Percentiles rank a stretch among this genome's conserved stretches.
These are phyloP conservation scores for Volucella inflata DNA, from an alignment of 2,888 invertebrate genomes.

Conservation along the genomic window DNA sequence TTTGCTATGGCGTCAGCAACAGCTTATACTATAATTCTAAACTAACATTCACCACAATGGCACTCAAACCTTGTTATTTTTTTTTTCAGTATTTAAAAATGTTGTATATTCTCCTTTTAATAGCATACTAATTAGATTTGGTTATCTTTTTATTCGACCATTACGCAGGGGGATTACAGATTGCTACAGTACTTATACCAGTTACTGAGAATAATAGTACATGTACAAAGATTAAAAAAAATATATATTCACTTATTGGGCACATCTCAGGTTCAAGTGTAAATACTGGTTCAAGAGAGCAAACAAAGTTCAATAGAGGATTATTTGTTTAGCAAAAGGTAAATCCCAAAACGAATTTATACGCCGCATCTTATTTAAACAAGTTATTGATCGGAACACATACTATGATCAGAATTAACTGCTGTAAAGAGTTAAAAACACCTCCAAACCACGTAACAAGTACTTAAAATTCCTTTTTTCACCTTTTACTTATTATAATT, in stretches of 20 bases:
- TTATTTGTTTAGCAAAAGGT: constrained; percentile 23
- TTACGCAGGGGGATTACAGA: constrained; percentile 13
- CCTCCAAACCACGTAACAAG: not conserved
- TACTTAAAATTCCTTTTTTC: not conserved
- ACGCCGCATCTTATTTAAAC: not conserved
- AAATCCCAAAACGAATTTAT: not conserved
- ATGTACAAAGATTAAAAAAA: constrained; percentile 7
- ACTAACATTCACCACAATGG: not conserved
- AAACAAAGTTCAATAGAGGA: constrained; percentile 13
- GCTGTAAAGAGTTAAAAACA: not conserved
- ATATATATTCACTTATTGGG: constrained; percentile 8
- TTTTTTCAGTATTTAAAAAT: not conserved
- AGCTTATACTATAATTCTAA: constrained; percentile 29
- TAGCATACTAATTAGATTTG: constrained; percentile 57
- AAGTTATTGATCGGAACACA: not conserved
- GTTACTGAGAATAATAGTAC: too few relatives aligned
- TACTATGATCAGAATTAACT: constrained; percentile 11
- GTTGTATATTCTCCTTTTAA: not conserved
- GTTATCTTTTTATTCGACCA: constrained; percentile 50
- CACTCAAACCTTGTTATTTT: constrained; percentile 7
- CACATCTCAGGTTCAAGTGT: constrained; percentile 27
- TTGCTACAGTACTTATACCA: constrained; percentile 27
- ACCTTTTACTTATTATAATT: not conserved
- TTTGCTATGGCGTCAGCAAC: constrained; percentile 33
- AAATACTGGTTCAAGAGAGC: constrained; percentile 21